Conservation (phyloP, 1,140 invertebrate genomes). For the Drosophila grimshawi region DNA sequence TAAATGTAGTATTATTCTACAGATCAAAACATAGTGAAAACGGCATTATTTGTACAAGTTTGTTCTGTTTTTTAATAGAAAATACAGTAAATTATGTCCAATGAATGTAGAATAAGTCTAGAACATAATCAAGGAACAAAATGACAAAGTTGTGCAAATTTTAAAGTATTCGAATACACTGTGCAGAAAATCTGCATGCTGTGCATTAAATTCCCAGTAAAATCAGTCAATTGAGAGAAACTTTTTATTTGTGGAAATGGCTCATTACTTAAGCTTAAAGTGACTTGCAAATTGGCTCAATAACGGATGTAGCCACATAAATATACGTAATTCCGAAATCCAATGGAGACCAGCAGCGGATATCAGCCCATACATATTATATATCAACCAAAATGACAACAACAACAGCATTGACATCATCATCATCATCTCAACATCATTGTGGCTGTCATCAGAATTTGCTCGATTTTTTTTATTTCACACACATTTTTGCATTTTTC, state of each 20-base stretch:
- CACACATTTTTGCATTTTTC: slow-evolving; percentile 11
- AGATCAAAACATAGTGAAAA: too few relatives aligned
- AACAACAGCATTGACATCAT: slow-evolving; percentile 41
- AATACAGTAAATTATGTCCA: too few relatives aligned
- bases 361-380: slow-evolving; percentile 13
- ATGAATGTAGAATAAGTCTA: too few relatives aligned
- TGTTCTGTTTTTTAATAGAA: too few relatives aligned
- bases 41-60: too few relatives aligned
- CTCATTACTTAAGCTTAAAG: slow-evolving; percentile 14
- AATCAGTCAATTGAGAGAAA: neutral
- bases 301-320: slow-evolving; percentile 48
- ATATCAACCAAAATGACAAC: slow-evolving; percentile 41
- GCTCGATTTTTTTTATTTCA: slow-evolving; percentile 15
- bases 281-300: slow-evolving; percentile 53
- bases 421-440: slow-evolving; percentile 26
- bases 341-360: slow-evolving; percentile 22
- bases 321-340: slow-evolving; percentile 41
- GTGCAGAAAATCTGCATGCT: slow-evolving; percentile 1
- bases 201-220: neutral
- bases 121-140: too few relatives aligned
- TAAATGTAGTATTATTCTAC: too few relatives aligned
- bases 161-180: too few relatives aligned
- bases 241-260: slow-evolving; percentile 6
- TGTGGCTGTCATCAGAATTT: slow-evolving; percentile 48
- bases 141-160: too few relatives aligned